A percentile compares a stretch with the other conserved stretches of the same genome.
phyloP scores from a whole-genome alignment of 2,797 vertebrate genomes.

The Triplophysa bombifrons region DNA sequence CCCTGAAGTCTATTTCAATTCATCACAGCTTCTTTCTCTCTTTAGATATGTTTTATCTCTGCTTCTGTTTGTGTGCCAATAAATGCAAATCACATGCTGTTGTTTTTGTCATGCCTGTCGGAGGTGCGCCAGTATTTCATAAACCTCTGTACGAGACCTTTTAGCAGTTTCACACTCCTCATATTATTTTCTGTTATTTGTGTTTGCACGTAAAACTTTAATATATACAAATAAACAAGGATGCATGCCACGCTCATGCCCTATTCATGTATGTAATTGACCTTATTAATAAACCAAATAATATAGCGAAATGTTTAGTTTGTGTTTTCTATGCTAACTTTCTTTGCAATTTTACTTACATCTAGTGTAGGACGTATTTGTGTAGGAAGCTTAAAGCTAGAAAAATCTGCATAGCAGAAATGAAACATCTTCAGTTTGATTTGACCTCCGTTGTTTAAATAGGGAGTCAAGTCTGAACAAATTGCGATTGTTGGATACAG shows the following conservation, averaged over 20 bases:
- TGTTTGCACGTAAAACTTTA: not conserved
- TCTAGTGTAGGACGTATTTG: no score
- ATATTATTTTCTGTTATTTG: no score
- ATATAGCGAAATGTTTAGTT: no score
- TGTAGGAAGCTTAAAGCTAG: not conserved
- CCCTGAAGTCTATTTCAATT: slow-evolving; percentile 53
- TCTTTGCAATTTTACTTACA: no score
- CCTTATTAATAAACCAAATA: no score
- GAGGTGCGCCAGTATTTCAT: slow-evolving; percentile 12
- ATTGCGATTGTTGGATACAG: not conserved
- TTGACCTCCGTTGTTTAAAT: not conserved
- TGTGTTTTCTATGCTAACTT: no score
- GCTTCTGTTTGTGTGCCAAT: slow-evolving; percentile 17
- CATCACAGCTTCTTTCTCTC: slow-evolving; percentile 44
- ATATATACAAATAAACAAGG: not conserved
- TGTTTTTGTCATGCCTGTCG: slow-evolving; percentile 9
- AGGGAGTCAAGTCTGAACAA: no score
- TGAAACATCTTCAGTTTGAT: not conserved
- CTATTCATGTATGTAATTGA: not conserved
- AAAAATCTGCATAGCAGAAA: not conserved
- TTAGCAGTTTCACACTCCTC: not conserved
- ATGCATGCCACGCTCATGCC: not conserved
- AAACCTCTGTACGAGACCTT: slow-evolving; percentile 1
- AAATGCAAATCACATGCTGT: slow-evolving; percentile 35
- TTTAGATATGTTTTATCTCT: slow-evolving; percentile 52